Percentiles rank a stretch among this genome's conserved stretches.
These are phyloP conservation scores for Mantis religiosa DNA, from an alignment of 2,888 invertebrate genomes.

Conservation along the genomic window DNA sequence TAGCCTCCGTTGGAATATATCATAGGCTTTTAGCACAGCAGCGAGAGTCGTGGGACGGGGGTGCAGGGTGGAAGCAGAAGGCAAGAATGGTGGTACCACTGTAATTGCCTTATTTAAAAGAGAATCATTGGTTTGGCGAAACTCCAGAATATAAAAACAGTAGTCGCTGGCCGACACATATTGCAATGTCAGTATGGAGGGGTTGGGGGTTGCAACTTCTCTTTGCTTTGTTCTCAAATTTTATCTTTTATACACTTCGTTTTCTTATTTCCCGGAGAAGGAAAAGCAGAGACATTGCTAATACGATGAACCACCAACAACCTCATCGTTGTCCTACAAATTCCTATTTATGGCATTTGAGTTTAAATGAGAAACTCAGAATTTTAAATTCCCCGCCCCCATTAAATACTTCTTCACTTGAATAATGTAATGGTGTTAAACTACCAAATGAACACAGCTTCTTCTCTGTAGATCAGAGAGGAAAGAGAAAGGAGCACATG, in stretches of 20 bases:
- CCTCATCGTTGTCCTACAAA: background rate
- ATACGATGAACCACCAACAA: background rate
- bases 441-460: too few relatives aligned
- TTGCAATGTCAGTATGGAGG: background rate
- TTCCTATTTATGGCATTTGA: background rate
- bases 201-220: background rate
- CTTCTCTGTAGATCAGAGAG: too few relatives aligned
- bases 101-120: conserved; percentile 15
- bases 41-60: background rate
- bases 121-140: conserved; percentile 11
- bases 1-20: background rate
- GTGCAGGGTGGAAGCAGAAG: background rate
- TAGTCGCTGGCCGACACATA: background rate
- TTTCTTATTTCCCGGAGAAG: background rate
- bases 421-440: too few relatives aligned
- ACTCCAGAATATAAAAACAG: conserved; percentile 7
- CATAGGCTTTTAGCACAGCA: background rate
- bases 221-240: background rate
- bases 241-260: background rate
- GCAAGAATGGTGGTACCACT: background rate
- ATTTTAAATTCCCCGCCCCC: background rate
- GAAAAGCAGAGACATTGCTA: background rate
- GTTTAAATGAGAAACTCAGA: background rate
- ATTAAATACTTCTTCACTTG: too few relatives aligned
- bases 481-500: too few relatives aligned